Conservation (phyloP, 2,113 vertebrate genomes). For the Probosciger aterrimus region DNA sequence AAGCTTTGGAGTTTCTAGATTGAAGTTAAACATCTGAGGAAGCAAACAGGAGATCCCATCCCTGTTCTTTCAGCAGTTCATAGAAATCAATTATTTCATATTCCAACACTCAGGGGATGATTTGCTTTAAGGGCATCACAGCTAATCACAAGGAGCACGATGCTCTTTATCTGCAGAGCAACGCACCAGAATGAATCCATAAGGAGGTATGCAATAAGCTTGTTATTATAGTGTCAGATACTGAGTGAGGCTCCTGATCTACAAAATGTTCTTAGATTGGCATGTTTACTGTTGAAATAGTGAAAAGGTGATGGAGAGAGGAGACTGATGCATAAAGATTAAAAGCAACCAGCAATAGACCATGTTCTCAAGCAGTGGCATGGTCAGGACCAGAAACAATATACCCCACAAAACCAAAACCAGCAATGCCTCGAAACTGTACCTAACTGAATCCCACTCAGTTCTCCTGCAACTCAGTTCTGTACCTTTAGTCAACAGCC, state of each 20-base stretch:
- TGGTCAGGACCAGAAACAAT: not conserved
- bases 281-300: not conserved
- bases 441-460: not conserved
- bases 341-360: not conserved
- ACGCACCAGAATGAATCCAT: not conserved
- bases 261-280: not conserved
- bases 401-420: not conserved
- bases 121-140: not conserved
- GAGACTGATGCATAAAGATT: not conserved
- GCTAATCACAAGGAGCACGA: not conserved
- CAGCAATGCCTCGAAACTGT: not conserved
- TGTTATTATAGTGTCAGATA: not conserved
- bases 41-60: not conserved
- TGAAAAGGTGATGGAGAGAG: not conserved
- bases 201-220: not conserved
- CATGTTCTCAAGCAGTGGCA: not conserved
- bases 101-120: not conserved
- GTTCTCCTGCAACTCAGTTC: not conserved
- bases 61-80: not conserved
- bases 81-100: not conserved
- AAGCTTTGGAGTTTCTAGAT: not conserved
- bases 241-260: not conserved
- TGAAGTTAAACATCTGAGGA: not conserved
- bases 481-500: not conserved
- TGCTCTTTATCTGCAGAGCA: not conserved